Conservation (phyloP, 2,888 invertebrate species). For the Athrips mouffetella region DNA sequence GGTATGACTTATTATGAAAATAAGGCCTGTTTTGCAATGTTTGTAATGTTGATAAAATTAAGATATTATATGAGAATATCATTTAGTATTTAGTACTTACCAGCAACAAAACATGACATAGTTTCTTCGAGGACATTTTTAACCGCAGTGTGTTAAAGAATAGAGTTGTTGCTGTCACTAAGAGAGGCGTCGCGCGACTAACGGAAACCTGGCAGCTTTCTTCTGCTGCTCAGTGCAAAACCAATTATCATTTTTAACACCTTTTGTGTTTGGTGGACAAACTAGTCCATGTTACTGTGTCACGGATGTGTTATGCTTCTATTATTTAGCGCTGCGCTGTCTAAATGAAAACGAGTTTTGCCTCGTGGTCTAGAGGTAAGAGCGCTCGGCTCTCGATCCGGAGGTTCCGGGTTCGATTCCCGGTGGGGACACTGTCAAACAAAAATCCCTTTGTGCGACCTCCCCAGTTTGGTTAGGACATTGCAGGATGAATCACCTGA, state of each 20-base stretch:
- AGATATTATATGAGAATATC: neutral
- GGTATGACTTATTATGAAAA: neutral
- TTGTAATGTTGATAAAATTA: neutral
- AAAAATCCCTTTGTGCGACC: too few relatives aligned
- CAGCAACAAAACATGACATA: conserved; percentile 1
- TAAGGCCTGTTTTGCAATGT: neutral
- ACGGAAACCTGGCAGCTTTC: conserved; percentile 44
- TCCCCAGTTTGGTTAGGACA: too few relatives aligned
- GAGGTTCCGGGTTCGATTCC: too few relatives aligned
- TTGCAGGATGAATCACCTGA: too few relatives aligned
- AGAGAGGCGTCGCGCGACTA: conserved; percentile 44
- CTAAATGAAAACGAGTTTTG: neutral
- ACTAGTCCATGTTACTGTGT: conserved; percentile 50
- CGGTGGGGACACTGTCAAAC: too few relatives aligned
- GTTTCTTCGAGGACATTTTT: conserved; percentile 20
- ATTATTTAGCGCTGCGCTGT: conserved; percentile 2
- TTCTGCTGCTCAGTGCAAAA: conserved; percentile 42
- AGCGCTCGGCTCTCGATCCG: neutral
- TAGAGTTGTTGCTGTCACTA: conserved; percentile 27
- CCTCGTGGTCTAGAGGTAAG: neutral
- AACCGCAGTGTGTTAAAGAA: conserved; percentile 23
- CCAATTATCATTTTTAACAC: conserved; percentile 65
- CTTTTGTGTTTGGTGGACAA: conserved; percentile 43
- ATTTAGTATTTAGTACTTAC: conserved; percentile 9
- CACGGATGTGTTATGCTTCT: conserved; percentile 27